Percentiles rank a stretch among this genome's conserved stretches.
Evolutionary conservation across 1,140 invertebrate species (phyloP).

Genomic region (Armadillidium nasatum): DNA sequence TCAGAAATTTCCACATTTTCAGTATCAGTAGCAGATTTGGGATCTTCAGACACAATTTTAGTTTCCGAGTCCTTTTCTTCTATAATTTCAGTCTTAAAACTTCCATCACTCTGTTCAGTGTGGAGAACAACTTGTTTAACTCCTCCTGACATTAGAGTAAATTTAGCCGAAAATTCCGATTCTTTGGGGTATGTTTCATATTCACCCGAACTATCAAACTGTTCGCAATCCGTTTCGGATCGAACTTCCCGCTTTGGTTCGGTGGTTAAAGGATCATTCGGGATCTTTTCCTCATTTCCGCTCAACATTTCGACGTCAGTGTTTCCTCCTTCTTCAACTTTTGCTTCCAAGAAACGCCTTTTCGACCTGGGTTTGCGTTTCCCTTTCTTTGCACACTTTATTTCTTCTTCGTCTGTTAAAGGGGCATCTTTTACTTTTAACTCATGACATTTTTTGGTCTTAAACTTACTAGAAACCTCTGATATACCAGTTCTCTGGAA

Average conservation of each 20-base stretch:
- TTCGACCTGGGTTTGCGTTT: conserved; percentile 31
- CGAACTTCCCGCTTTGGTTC: conserved; percentile 7
- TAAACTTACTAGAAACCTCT: conserved; percentile 34
- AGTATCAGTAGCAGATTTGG: conserved; percentile 51
- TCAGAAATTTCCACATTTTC: conserved; percentile 56
- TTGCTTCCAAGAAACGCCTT: conserved; percentile 15
- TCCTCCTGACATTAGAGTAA: conserved; percentile 34
- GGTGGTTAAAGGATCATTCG: conserved; percentile 12
- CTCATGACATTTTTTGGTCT: conserved; percentile 11
- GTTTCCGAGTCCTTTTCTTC: conserved; percentile 39
- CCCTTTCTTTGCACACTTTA: conserved; percentile 24
- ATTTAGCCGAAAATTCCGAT: conserved; percentile 29
- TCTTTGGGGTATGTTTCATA: conserved; percentile 23
- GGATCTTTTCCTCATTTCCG: conserved; percentile 27
- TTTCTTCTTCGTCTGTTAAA: conserved; percentile 28
- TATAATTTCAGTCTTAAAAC: conserved; percentile 36
- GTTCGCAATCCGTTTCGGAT: conserved; percentile 35
- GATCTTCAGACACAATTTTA: conserved; percentile 31
- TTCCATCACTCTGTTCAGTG: conserved; percentile 37
- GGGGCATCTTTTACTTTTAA: neutral
- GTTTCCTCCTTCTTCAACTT: conserved; percentile 29
- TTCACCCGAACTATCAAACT: conserved; percentile 40
- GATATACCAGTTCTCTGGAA: conserved; percentile 25
- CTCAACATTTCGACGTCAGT: conserved; percentile 39
- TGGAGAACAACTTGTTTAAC: conserved; percentile 32